Conservation (phyloP, 2,888 invertebrate genomes). For the Cephalotes varians region DNA sequence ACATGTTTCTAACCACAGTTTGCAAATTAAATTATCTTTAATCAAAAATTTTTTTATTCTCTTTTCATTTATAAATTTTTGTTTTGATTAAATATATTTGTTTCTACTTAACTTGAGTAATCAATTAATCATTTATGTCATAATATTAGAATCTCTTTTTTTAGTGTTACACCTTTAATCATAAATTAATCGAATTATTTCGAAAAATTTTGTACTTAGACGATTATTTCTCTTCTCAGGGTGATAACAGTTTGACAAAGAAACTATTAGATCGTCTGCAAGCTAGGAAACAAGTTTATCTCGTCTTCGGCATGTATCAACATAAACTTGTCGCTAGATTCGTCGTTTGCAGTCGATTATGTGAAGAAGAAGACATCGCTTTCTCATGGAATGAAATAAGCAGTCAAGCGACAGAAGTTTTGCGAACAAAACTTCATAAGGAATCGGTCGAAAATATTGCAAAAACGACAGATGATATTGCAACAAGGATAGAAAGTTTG, state of each 20-base stretch:
- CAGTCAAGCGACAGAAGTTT: slow-evolving; percentile 86
- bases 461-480: slow-evolving; percentile 60
- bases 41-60: not conserved
- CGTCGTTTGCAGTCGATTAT: slow-evolving; percentile 92
- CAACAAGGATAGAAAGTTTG: slow-evolving; percentile 65
- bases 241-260: slow-evolving; percentile 90
- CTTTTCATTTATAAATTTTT: not conserved
- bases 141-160: not conserved
- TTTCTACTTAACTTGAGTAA: not conserved
- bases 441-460: not conserved
- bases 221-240: slow-evolving; percentile 83
- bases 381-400: slow-evolving; percentile 91
- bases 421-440: slow-evolving; percentile 34
- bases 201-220: not conserved
- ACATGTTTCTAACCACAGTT: too few relatives aligned
- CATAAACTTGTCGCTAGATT: slow-evolving; percentile 92
- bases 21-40: not conserved
- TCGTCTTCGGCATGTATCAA: slow-evolving; percentile 92
- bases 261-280: slow-evolving; percentile 91
- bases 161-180: not conserved
- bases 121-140: not conserved
- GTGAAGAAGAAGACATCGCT: slow-evolving; percentile 90
- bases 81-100: not conserved
- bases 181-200: not conserved
- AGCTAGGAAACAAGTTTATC: slow-evolving; percentile 92